Evolutionary conservation across 1,140 invertebrate species (phyloP).

Genomic region (Oncopeltus fasciatus): DNA sequence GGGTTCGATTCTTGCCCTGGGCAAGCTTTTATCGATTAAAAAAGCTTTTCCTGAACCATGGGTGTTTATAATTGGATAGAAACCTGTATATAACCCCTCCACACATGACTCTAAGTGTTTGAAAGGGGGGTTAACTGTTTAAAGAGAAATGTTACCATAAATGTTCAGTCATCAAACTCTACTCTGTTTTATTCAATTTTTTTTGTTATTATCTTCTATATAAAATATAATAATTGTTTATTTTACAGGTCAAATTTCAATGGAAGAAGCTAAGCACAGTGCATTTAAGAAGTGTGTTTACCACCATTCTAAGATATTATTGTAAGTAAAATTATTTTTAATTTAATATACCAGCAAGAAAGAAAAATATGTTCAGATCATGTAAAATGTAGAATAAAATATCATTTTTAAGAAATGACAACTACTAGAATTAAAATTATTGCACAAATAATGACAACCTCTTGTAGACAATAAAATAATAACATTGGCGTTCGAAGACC

Average conservation of each 20-base stretch:
- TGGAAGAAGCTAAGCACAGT: not conserved
- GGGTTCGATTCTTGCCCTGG: not conserved
- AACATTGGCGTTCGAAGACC: too few relatives aligned
- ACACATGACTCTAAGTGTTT: not conserved
- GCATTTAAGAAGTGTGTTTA: not conserved
- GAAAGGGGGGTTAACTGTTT: too few relatives aligned
- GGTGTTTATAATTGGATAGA: not conserved
- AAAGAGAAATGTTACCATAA: not conserved
- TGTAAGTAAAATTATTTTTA: too few relatives aligned
- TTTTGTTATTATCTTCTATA: not conserved
- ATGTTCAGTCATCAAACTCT: too few relatives aligned
- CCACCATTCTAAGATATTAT: not conserved
- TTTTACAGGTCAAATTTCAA: not conserved
- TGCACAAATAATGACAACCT: too few relatives aligned
- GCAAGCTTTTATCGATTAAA: too few relatives aligned
- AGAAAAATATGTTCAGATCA: too few relatives aligned
- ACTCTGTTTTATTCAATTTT: not conserved
- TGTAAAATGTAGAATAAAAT: too few relatives aligned
- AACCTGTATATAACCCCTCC: not conserved
- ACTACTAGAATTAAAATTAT: too few relatives aligned
- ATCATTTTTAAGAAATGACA: too few relatives aligned
- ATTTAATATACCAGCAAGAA: too few relatives aligned
- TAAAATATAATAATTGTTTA: not conserved
- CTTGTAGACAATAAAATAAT: too few relatives aligned
- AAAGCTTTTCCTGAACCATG: not conserved